Evolutionary conservation across 2,797 vertebrate genomes (phyloP), one percentile per base, ranked within the genome.

Genomic region (Spinus pinus): DNA sequence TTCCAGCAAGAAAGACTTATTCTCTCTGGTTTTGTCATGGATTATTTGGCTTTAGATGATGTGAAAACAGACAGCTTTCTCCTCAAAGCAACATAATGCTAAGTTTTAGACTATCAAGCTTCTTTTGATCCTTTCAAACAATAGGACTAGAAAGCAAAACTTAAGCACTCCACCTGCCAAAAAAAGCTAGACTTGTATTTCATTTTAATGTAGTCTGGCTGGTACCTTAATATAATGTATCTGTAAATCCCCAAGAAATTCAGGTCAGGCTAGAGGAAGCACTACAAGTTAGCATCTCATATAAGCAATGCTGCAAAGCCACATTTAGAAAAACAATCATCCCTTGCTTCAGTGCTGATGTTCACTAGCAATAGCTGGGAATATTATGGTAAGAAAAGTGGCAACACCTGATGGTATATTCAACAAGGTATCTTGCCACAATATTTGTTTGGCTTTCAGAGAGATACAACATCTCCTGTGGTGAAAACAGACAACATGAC

Each of bases 111-210:
- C 71, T 91, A 88, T 50, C 73, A 54, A 79, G 67, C 21, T 42
- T 61, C 51, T 71, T 75, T 58, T 88, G 85, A 93, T 67, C 49
- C 46, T 90, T 81, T 70, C 49, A 86, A 70, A 92, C 23, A 60
- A 91, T 12, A 69, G 67, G 47, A 75, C 24, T 60, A 66, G 57
- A 74, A 72, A 20, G 37, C 5, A 91, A 47, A 71, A 81, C 35
- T 83, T 94, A 96, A 88, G 89, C 81, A 95, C 12, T 64, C 81
- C 74, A 94, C 62, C 88, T 96, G 92, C 88, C 83, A 87, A 71
- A 77, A 69, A 79, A 71, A 62, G 39, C 62, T 69, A 85, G 62
- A 88, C 24, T 58, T 78, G 51, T 90, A 88, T 93, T 88, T 89
- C 75, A 80, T 83, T 94, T 95, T 80, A 81, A 66, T 87, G 64